These are phyloP conservation scores for Meta bourneti DNA, from an alignment of 2,888 invertebrate species.

Conservation along the genomic window DNA sequence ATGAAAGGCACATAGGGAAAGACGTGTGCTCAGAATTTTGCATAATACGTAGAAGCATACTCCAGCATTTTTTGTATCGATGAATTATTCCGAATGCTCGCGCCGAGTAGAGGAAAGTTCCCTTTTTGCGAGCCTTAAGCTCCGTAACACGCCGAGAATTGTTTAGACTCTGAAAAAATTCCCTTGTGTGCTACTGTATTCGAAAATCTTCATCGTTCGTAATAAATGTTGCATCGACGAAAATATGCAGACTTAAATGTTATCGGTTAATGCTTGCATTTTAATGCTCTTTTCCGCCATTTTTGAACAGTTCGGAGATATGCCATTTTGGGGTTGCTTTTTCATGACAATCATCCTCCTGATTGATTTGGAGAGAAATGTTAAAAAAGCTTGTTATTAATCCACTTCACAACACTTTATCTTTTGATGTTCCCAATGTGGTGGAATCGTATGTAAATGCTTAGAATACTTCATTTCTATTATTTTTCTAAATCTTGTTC, in stretches of 20 bases:
- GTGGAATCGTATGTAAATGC: too few species aligned
- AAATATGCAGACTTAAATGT: neutral
- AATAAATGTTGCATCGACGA: slow-evolving; percentile 3
- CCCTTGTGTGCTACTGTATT: slow-evolving; percentile 8
- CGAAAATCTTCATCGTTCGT: neutral
- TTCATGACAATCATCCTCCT: too few species aligned
- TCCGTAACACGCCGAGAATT: slow-evolving; percentile 31
- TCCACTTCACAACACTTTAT: too few species aligned
- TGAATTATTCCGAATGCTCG: slow-evolving; percentile 47
- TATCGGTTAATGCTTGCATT: neutral
- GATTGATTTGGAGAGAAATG: too few species aligned
- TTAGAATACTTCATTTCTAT: too few species aligned
- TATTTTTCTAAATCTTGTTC: too few species aligned
- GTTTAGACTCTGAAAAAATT: slow-evolving; percentile 3
- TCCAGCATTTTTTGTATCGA: slow-evolving; percentile 44
- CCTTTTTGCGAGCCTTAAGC: slow-evolving; percentile 18
- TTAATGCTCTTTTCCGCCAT: too few species aligned
- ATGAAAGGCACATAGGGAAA: slow-evolving; percentile 27
- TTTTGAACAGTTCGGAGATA: too few species aligned
- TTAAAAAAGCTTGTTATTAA: too few species aligned
- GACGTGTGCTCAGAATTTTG: slow-evolving; percentile 39
- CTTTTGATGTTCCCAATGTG: too few species aligned
- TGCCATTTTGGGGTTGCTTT: too few species aligned
- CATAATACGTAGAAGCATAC: slow-evolving; percentile 51
- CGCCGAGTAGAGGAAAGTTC: neutral